Conservation (phyloP, 2,797 vertebrate genomes). For the Pangasius djambal region DNA sequence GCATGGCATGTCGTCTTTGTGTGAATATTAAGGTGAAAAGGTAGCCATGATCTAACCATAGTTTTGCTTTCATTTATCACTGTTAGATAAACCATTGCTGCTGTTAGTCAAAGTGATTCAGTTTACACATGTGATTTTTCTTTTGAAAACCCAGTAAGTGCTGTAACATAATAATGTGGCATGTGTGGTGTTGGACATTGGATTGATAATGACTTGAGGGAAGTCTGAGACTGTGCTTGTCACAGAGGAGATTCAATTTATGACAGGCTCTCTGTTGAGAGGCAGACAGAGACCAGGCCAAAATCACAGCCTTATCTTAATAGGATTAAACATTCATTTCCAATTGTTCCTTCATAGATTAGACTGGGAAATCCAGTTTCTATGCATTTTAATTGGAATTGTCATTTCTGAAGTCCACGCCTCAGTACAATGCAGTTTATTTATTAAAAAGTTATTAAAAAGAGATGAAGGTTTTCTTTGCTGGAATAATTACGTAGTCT, state of each 20-base stretch:
- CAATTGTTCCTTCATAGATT: constrained; percentile 51
- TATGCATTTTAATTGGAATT: constrained; percentile 57
- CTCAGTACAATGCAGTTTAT: constrained; percentile 42
- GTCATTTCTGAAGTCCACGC: constrained; percentile 48
- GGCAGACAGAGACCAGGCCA: constrained; percentile 44
- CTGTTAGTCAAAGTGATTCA: constrained; percentile 43
- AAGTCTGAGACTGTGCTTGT: constrained; percentile 40
- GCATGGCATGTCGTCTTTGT: background rate
- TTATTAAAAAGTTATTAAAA: constrained; percentile 6
- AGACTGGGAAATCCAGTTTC: constrained; percentile 45
- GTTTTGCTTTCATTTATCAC: constrained; percentile 38
- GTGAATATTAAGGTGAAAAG: constrained; percentile 23
- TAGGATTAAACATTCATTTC: constrained; percentile 60
- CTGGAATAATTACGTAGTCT: background rate
- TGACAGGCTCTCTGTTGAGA: constrained; percentile 47
- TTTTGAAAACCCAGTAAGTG: constrained; percentile 43
- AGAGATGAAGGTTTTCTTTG: background rate
- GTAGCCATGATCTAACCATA: constrained; percentile 33
- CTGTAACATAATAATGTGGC: constrained; percentile 39
- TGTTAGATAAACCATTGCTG: constrained; percentile 26
- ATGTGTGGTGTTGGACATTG: constrained; percentile 38
- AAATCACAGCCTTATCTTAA: constrained; percentile 58
- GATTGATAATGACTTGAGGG: constrained; percentile 51
- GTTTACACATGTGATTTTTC: constrained; percentile 44
- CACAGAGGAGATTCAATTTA: constrained; percentile 52